These are phyloP conservation scores for Metopolophium dirhodum DNA, from an alignment of 1,140 invertebrate genomes.

Conservation along the genomic window DNA sequence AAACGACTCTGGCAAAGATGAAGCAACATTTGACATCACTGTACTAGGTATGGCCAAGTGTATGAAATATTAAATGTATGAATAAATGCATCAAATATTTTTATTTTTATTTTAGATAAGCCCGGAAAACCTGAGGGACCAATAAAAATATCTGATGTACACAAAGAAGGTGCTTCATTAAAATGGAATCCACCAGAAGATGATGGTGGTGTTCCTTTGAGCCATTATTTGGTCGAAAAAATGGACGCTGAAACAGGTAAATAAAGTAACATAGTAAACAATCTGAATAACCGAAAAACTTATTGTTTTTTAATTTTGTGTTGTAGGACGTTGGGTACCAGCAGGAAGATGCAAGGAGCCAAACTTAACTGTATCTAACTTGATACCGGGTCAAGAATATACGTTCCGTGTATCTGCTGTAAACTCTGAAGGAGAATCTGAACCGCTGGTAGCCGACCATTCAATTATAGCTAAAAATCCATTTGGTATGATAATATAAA, in stretches of 20 bases:
- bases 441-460: constrained; percentile 86
- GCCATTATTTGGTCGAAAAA: constrained; percentile 92
- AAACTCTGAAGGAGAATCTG: constrained; percentile 93
- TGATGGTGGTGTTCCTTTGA: constrained; percentile 90
- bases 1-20: constrained; percentile 89
- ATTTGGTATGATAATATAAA: constrained; percentile 73
- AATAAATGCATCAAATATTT: not conserved
- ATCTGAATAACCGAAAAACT: not conserved
- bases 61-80: not conserved
- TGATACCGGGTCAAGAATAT: constrained; percentile 92
- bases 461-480: constrained; percentile 97
- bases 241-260: constrained; percentile 78
- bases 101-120: constrained; percentile 69
- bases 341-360: constrained; percentile 81
- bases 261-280: not conserved
- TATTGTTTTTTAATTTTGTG: not conserved
- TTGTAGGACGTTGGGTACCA: constrained; percentile 77
- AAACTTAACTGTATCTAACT: constrained; percentile 81
- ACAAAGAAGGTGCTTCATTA: constrained; percentile 90
- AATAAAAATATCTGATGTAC: constrained; percentile 87
- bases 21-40: constrained; percentile 85
- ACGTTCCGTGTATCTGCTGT: constrained; percentile 96
- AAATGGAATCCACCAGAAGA: constrained; percentile 93
- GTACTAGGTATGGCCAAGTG: constrained; percentile 70
- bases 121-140: constrained; percentile 92